Conservation (phyloP, 2,113 vertebrate genomes). For the Todiramphus chloris region DNA sequence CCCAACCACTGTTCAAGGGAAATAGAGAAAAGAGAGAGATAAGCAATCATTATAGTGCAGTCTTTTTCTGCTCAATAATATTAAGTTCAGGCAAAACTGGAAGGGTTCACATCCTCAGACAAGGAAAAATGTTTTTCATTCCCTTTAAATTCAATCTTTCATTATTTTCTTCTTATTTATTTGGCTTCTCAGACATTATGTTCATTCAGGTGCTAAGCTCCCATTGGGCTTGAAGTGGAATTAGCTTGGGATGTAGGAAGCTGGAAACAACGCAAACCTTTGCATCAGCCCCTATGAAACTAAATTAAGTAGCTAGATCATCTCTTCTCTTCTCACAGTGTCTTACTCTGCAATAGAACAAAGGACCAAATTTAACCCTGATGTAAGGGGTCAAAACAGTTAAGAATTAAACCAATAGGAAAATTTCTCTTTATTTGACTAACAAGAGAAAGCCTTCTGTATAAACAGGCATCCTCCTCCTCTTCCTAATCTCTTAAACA, state of each 20-base stretch:
- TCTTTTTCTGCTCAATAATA: slow-evolving; percentile 60
- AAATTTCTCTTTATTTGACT: slow-evolving; percentile 64
- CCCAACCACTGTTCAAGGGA: slow-evolving; percentile 6
- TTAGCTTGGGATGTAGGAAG: slow-evolving; percentile 30
- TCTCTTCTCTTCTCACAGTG: slow-evolving; percentile 48
- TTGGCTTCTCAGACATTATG: slow-evolving; percentile 35
- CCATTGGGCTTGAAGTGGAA: slow-evolving; percentile 36
- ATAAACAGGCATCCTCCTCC: slow-evolving; percentile 62
- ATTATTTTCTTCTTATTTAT: slow-evolving; percentile 51
- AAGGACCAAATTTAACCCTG: slow-evolving; percentile 61
- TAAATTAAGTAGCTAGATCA: slow-evolving; percentile 59
- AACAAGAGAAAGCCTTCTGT: slow-evolving; percentile 62
- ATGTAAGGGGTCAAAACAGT: slow-evolving; percentile 62
- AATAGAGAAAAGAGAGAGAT: slow-evolving; percentile 58
- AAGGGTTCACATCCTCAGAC: slow-evolving; percentile 32
- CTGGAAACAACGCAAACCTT: neutral
- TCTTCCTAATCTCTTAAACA: slow-evolving; percentile 63
- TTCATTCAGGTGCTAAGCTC: slow-evolving; percentile 58
- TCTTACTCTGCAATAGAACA: slow-evolving; percentile 49
- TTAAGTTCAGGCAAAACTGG: slow-evolving; percentile 45
- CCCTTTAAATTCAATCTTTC: slow-evolving; percentile 47
- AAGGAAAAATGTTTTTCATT: slow-evolving; percentile 65
- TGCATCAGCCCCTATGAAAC: slow-evolving; percentile 28
- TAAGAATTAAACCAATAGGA: slow-evolving; percentile 60
- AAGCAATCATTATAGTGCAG: slow-evolving; percentile 47